Percentiles rank a stretch among this genome's conserved stretches.
phyloP scores from a whole-genome alignment of 2,797 vertebrate genomes.

The Gymnocypris eckloni region DNA sequence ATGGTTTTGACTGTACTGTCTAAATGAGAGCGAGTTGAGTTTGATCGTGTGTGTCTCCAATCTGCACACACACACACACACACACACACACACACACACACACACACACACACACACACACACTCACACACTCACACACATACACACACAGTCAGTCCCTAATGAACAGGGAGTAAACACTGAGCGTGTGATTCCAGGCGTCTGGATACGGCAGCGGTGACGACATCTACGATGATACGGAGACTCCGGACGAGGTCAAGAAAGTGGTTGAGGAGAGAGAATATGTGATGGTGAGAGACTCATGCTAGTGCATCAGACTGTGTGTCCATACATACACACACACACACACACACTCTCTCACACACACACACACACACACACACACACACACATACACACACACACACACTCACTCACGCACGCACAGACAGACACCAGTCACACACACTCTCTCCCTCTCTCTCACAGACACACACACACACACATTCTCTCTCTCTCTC shows the following conservation, averaged over 20 bases:
- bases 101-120: too few species aligned
- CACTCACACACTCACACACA: too few species aligned
- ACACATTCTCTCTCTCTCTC: too few species aligned
- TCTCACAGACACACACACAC: not conserved
- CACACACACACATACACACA: too few species aligned
- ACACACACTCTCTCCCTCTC: too few species aligned
- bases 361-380: not conserved
- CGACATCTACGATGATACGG: conserved; percentile 75
- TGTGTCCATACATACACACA: not conserved
- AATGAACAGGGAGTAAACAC: not conserved
- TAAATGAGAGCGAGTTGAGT: not conserved
- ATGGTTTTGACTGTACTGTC: not conserved
- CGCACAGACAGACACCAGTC: not conserved
- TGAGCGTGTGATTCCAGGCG: conserved; percentile 73
- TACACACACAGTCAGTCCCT: not conserved
- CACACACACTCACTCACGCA: not conserved
- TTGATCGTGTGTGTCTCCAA: not conserved
- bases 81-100: too few species aligned
- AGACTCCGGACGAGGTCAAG: conserved; percentile 76
- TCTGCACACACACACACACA: too few species aligned
- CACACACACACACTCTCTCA: not conserved
- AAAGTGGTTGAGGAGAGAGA: conserved; percentile 77
- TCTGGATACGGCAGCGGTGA: conserved; percentile 90
- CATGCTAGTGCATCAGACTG: not conserved
- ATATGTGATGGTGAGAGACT: conserved; percentile 68